Evolutionary conservation across 2,797 vertebrate species (phyloP).

Genomic region (Tympanoctomys barrerae): DNA sequence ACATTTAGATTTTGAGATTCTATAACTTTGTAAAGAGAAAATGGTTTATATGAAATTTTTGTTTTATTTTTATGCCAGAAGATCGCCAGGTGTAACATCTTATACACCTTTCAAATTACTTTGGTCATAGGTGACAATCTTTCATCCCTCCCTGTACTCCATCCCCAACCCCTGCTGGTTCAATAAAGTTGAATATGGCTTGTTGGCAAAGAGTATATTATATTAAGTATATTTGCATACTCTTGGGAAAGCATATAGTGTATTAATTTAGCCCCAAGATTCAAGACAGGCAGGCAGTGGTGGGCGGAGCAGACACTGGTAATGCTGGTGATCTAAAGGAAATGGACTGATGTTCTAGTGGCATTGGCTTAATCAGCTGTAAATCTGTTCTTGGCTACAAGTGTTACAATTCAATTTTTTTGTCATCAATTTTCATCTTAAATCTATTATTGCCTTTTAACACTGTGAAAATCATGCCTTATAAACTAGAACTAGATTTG

Average conservation of each 20-base stretch:
- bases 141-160: background rate
- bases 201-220: background rate
- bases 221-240: background rate
- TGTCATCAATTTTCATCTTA: slow-evolving; percentile 31
- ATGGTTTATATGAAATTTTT: slow-evolving; percentile 14
- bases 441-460: slow-evolving; percentile 53
- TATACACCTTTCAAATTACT: background rate
- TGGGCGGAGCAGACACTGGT: background rate
- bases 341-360: background rate
- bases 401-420: slow-evolving; percentile 40
- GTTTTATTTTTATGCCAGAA: slow-evolving; percentile 25
- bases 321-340: slow-evolving; percentile 19
- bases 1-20: slow-evolving; percentile 19
- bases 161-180: background rate
- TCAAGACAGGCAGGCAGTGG: background rate
- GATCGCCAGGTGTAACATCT: background rate
- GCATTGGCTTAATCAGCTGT: background rate
- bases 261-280: slow-evolving; percentile 5
- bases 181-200: background rate
- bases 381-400: background rate
- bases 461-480: slow-evolving; percentile 33
- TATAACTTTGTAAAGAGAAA: background rate
- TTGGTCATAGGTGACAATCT: slow-evolving; percentile 35
- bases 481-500: slow-evolving; percentile 73
- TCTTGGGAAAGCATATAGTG: background rate